Base-by-base conservation (phyloP, 2,113 vertebrate species). In the Numenius arquata region DNA sequence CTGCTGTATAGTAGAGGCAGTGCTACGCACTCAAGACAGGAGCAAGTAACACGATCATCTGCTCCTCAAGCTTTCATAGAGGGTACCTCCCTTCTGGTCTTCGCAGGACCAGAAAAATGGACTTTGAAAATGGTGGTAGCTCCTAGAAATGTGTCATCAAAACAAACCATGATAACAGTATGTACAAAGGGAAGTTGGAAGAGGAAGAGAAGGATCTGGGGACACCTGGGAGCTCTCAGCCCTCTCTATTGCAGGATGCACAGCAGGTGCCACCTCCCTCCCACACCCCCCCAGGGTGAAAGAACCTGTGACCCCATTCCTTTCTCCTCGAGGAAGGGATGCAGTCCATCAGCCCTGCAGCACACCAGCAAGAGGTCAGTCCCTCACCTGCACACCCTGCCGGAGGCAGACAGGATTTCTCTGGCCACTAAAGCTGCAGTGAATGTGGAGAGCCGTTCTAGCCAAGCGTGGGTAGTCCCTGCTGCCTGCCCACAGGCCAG, bases 131-230 rank as follows among this genome's bases (percentile, higher is more conserved):
- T 2, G 6, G 26, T 74, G 62, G 45, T 29, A 82, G 78, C 34
- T 90, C 79, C 93, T 90, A 63, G 80, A 89, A 90, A 89, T 8
- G 4, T 41, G 83, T 73, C 29, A 76, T 48, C 67, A 66, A 73
- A 92, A 36, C 63, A 76, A 75, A 63, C 59, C 26, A 43, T 12
- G 7, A 17, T 34, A 79, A 76, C 29, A 11, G 13, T 36, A 90
- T 5, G 34, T 34, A 59, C 40, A 83, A 72, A 61, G 15, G 67
- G 43, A 90, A 86, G 34, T 0, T 65, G 71, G 62, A 94, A 68
- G n/a, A 74, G 41, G 45, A 93, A 81, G 38, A 88, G 32, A 70
- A 85, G 47, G 29, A 68, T 50, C 27, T 66, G 58, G 52, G 52
- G 55, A 70, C 45, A 80, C 36, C 72, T 73, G 72, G 75, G 52